Evolutionary conservation across 2,113 vertebrate species (phyloP), one percentile per base, ranked within the genome.

Genomic region (Misgurnus anguillicaudatus): DNA sequence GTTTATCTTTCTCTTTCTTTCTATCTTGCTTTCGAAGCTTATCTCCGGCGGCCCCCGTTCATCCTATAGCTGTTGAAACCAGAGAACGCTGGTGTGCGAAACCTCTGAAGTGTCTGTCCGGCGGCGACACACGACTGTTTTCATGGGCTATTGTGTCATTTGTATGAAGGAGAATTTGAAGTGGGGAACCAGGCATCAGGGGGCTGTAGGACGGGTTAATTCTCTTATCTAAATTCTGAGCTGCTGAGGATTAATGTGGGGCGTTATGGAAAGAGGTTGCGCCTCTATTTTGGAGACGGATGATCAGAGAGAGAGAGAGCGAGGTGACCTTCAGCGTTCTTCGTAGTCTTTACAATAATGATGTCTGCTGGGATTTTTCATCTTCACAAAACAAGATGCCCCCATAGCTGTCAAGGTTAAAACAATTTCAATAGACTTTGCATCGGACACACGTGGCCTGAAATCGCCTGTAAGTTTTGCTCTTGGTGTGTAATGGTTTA

Each of bases 61-160:
- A 90, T 92, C 88, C 90, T 86, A 84, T 87, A 83, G 85, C 82
- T 85, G 88, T 83, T 87, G 80, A 88, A 89, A 87, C 89, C 86
- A 66, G 70, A 80, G 77, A 60, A 82, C 65, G 76, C 80, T 88
- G 83, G 86, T 88, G 86, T 90, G 83, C 81, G 81, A 87, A 88
- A 85, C 86, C 86, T 57, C 53, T 31, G 66, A 31, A 47, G 38
- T 45, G 4, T 14, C 70, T 67, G 65, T 77, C 83, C 77, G 75
- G 79, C 60, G 86, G 57, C 66, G 63, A 2, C 24, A 31, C 24
- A 31, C 24, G 24, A 31, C 24, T n/a, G n/a, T n/a, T n/a, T n/a
- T n/a, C n/a, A n/a, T n/a, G n/a, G n/a, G 24, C 24, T 31, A 3
- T 31, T 57, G 53, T 57, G 53, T 19, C 53, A 38, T 62, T 42